phyloP scores from a whole-genome alignment of 2,797 vertebrate species.

The Sarcoramphus papa region DNA sequence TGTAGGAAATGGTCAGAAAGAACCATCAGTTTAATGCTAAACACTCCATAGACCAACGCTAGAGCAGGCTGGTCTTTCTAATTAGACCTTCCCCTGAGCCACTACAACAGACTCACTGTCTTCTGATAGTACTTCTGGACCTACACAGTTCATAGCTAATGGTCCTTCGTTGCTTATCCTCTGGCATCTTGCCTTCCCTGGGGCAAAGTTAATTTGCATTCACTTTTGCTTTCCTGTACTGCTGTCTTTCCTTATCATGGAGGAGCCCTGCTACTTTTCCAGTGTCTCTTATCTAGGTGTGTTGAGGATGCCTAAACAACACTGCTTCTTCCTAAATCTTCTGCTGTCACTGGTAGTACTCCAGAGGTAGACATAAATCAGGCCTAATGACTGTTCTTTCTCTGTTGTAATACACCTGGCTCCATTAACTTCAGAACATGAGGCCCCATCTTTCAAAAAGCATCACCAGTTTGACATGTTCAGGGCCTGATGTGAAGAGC shows the following conservation, averaged over 20 bases:
- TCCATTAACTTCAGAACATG: not conserved
- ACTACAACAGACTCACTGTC: too few relatives aligned
- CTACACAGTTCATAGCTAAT: not conserved
- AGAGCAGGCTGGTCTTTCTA: not conserved
- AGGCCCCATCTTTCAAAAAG: not conserved
- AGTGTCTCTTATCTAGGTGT: not conserved
- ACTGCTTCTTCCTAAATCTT: not conserved
- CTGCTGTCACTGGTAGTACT: not conserved
- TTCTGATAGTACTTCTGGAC: not conserved
- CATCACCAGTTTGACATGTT: fast-evolving
- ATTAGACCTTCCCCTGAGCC: not conserved
- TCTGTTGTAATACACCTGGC: not conserved
- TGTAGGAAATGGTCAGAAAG: not conserved
- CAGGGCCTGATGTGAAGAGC: not conserved
- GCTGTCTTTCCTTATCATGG: not conserved
- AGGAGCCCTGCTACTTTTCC: not conserved
- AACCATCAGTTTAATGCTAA: not conserved
- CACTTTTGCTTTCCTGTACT: not conserved
- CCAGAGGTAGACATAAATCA: not conserved
- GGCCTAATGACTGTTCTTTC: not conserved
- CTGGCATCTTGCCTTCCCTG: not conserved
- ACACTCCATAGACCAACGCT: not conserved
- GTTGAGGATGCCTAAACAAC: not conserved
- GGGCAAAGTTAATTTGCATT: not conserved
- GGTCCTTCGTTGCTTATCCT: not conserved